Conservation (phyloP, 2,888 invertebrate genomes). For the Kuschelorhynchus macadamiae region DNA sequence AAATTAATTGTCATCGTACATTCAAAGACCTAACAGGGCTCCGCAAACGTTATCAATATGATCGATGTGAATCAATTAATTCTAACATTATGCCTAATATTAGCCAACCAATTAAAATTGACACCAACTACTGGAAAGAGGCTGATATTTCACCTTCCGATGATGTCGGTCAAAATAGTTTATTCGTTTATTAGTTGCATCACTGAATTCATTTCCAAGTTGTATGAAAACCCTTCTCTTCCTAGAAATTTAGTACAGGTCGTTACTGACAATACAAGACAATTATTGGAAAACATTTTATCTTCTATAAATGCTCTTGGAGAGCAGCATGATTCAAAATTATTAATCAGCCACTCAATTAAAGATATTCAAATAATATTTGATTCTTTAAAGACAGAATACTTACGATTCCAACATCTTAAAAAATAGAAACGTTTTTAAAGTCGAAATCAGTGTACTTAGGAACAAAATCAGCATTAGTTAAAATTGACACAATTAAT, state of each 20-base stretch:
- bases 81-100: neutral
- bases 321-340: neutral
- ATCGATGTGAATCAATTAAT: neutral
- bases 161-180: too few relatives aligned
- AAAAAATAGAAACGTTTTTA: slow-evolving; percentile 7
- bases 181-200: too few relatives aligned
- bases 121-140: too few relatives aligned
- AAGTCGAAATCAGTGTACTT: neutral
- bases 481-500: slow-evolving; percentile 1
- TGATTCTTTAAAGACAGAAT: slow-evolving; percentile 5
- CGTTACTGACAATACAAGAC: slow-evolving; percentile 4
- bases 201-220: slow-evolving; percentile 9
- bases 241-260: slow-evolving; percentile 11
- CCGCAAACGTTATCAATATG: too few relatives aligned
- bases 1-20: too few relatives aligned
- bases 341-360: neutral
- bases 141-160: too few relatives aligned
- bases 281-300: neutral
- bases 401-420: slow-evolving; percentile 9
- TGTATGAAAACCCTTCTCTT: slow-evolving; percentile 4
- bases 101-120: too few relatives aligned
- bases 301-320: neutral
- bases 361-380: neutral
- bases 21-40: too few relatives aligned
- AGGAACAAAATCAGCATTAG: slow-evolving; percentile 2